Base-by-base conservation (phyloP, 2,888 invertebrate species). In the Drosophila planitibia region DNA sequence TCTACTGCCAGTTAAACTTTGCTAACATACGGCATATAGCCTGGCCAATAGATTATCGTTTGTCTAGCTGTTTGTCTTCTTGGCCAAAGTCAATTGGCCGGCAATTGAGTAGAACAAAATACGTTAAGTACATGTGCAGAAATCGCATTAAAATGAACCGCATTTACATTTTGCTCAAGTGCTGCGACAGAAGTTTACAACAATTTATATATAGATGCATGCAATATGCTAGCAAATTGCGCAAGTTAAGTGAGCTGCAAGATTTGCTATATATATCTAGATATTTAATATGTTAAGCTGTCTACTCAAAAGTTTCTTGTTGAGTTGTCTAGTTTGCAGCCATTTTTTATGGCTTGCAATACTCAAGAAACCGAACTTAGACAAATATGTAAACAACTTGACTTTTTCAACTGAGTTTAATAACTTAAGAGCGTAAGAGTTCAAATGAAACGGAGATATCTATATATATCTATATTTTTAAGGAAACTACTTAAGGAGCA, bases 101-200 rank as follows among this genome's bases (percentile, higher is more conserved):
- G 79, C 79, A 79, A 79, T 79, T 79, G 79, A 79, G 74, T 82
- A 70, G 79, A 82, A 78, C 82, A 82, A 79, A 79, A 78, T 74
- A 70, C 71, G 82, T 82, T 79, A 79, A 79, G 79, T 74, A 79
- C 66, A 69, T 53, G 57, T 63, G 59, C 69, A 55, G 63, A 70
- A 67, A 79, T 74, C 74, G 82, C 79, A 82, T 79, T 78, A 79
- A 79, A 74, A 67, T 70, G 66, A 79, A 66, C 82, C 68, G 62
- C 78, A 79, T 79, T 79, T 79, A 81, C 78, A 78, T 81, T 30
- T 71, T 63, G 47, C 54, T 61, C 49, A 67, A 71, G 57, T 64
- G 72, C 49, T 76, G 58, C 65, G 67, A 68, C 82, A 81, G 52
- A 62, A 72, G 61, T 59, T 78, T 30, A 58, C 65, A 65, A 51